Percentiles rank a stretch among this genome's conserved stretches.
Conservation (phyloP, 1,140 invertebrate species). For the Bombus huntii region DNA sequence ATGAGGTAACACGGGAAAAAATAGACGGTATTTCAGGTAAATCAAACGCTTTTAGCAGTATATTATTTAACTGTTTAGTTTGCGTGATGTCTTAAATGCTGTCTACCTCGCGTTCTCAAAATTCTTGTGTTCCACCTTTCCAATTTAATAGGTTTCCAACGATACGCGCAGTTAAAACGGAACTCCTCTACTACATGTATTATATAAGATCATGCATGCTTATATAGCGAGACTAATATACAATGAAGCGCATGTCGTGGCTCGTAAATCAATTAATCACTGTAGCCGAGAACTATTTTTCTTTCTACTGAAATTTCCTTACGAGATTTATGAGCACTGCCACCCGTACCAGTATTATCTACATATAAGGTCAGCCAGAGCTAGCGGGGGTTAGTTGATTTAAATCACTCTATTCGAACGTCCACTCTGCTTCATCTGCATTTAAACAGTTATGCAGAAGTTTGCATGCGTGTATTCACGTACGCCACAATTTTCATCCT, state of each 20-base stretch:
- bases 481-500: conserved; percentile 25
- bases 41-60: not conserved
- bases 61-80: not conserved
- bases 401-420: conserved; percentile 69
- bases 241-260: no score
- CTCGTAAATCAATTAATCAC: conserved; percentile 31
- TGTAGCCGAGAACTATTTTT: conserved; percentile 54
- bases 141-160: not conserved
- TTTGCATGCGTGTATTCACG: conserved; percentile 32
- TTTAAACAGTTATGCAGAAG: conserved; percentile 63
- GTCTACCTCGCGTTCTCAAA: not conserved
- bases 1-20: not conserved
- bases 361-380: conserved; percentile 57
- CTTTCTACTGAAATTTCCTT: conserved; percentile 63
- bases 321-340: conserved; percentile 60
- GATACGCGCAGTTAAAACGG: no score
- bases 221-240: no score
- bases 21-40: no score
- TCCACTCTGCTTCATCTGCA: conserved; percentile 62
- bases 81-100: not conserved
- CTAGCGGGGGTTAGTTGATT: conserved; percentile 58
- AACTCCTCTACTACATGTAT: no score
- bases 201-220: no score
- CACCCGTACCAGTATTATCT: conserved; percentile 61
- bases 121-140: not conserved